Evolutionary conservation across 2,888 invertebrate species (phyloP).

Genomic region (Vandiemenella viatica): DNA sequence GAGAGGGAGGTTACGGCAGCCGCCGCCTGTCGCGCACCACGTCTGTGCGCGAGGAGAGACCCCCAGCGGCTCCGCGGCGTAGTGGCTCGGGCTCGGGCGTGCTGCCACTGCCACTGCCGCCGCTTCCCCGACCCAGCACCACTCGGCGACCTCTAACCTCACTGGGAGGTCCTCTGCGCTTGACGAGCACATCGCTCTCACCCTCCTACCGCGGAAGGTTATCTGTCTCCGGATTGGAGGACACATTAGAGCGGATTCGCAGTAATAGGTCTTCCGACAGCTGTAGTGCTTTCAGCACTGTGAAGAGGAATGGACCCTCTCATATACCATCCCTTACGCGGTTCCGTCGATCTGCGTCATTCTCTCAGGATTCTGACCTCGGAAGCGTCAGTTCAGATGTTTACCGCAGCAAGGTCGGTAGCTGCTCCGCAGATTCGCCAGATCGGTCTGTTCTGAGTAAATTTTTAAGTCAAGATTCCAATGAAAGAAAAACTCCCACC

Average conservation of each 20-base stretch:
- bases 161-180: neutral
- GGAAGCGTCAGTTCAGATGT: neutral
- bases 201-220: neutral
- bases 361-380: neutral
- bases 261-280: neutral
- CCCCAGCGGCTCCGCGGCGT: neutral
- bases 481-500: too few species aligned
- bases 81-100: neutral
- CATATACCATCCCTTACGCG: neutral
- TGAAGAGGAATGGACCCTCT: neutral
- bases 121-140: neutral
- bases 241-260: neutral
- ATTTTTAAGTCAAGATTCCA: neutral
- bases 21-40: neutral
- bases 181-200: neutral
- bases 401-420: neutral
- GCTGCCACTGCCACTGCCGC: neutral
- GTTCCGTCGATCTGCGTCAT: neutral
- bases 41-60: neutral
- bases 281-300: neutral
- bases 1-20: neutral
- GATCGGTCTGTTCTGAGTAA: neutral
- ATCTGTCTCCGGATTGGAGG: neutral
- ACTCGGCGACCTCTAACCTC: neutral
- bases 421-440: neutral